Percentiles rank a stretch among this genome's conserved stretches.
Evolutionary conservation across 1,140 invertebrate species (phyloP).

Genomic region (Platyura marginata): DNA sequence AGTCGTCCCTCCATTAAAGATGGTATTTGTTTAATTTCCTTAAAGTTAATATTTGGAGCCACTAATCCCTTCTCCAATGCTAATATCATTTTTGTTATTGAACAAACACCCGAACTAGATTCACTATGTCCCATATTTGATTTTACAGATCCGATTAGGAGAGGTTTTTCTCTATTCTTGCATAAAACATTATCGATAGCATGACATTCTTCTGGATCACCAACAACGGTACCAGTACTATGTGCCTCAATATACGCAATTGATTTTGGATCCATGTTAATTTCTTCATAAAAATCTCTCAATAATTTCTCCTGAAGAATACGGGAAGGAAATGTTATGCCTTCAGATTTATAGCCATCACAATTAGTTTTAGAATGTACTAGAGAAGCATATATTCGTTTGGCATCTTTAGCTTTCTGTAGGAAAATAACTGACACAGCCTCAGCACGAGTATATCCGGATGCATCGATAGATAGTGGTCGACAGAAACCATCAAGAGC

Average conservation of each 20-base stretch:
- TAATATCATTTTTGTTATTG: slow-evolving; percentile 60
- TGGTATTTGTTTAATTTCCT: slow-evolving; percentile 49
- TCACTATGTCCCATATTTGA: slow-evolving; percentile 90
- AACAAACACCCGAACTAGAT: slow-evolving; percentile 71
- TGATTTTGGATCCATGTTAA: slow-evolving; percentile 44
- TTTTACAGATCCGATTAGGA: slow-evolving; percentile 79
- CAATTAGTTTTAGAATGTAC: slow-evolving; percentile 46
- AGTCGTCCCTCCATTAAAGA: slow-evolving; percentile 49
- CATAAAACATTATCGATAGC: slow-evolving; percentile 73
- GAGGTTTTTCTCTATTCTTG: slow-evolving; percentile 38
- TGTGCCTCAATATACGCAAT: slow-evolving; percentile 82
- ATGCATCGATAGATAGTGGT: slow-evolving; percentile 68
- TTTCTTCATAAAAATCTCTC: slow-evolving; percentile 72
- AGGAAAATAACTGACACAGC: slow-evolving; percentile 58
- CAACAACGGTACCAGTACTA: slow-evolving; percentile 63
- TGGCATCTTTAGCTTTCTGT: slow-evolving; percentile 62
- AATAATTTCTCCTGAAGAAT: slow-evolving; percentile 61
- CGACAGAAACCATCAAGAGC: slow-evolving; percentile 73
- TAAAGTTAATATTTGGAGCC: slow-evolving; percentile 65
- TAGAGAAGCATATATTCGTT: slow-evolving; percentile 48
- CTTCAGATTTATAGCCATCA: slow-evolving; percentile 76
- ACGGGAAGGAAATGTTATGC: slow-evolving; percentile 82
- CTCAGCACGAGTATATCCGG: slow-evolving; percentile 60
- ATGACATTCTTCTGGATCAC: slow-evolving; percentile 75
- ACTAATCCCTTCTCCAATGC: slow-evolving; percentile 54